Evolutionary conservation across 2,888 invertebrate species (phyloP).

Genomic region (Drosophila mimica): DNA sequence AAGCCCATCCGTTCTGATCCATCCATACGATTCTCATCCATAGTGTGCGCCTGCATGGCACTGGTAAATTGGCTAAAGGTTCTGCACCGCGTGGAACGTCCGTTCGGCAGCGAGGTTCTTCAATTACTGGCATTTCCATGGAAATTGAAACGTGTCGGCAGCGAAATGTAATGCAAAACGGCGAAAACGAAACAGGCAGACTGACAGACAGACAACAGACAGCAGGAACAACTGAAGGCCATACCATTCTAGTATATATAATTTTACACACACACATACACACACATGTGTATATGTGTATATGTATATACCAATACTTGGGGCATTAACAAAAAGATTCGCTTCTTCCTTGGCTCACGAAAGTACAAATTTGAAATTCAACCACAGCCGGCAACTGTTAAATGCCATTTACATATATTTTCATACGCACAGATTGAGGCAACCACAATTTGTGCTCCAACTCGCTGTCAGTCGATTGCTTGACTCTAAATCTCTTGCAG

Average conservation of each 20-base stretch:
- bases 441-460: background rate
- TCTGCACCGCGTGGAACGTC: constrained; percentile 49
- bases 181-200: constrained; percentile 21
- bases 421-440: constrained; percentile 8
- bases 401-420: constrained; percentile 39
- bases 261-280: background rate
- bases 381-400: constrained; percentile 20
- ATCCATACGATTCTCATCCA: background rate
- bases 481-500: constrained; percentile 11
- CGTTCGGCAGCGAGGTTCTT: constrained; percentile 54
- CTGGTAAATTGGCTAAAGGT: constrained; percentile 7
- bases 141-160: constrained; percentile 67
- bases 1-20: background rate
- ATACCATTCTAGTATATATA: constrained; percentile 2
- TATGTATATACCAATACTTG: background rate
- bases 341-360: constrained; percentile 29
- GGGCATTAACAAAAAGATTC: constrained; percentile 12
- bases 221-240: constrained; percentile 32
- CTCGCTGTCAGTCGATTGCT: background rate
- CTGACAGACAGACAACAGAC: background rate
- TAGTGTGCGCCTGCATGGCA: background rate
- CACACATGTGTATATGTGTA: too few species aligned
- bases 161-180: constrained; percentile 20
- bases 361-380: constrained; percentile 52
- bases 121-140: constrained; percentile 68